phyloP scores from a whole-genome alignment of 2,888 invertebrate species.

The Coecobrya sp. region DNA sequence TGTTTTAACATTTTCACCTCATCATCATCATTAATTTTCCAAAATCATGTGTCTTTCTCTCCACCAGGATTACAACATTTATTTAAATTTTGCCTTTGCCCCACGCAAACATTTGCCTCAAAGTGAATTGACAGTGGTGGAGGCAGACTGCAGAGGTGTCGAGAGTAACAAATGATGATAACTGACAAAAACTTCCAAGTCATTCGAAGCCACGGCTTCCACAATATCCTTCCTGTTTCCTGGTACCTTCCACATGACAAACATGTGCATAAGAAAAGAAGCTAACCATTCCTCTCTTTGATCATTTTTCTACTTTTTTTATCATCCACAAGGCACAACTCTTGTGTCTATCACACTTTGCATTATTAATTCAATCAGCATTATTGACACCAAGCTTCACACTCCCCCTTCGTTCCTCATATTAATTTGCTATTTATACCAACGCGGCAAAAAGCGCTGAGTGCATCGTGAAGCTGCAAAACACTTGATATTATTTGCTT shows the following conservation, averaged over 20 bases:
- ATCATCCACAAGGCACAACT: not conserved
- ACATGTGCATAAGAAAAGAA: not conserved
- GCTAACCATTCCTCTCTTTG: not conserved
- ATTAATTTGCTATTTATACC: constrained; percentile 50
- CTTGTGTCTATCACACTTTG: constrained; percentile 29
- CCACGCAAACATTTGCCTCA: constrained; percentile 4
- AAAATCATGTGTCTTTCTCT: constrained; percentile 13
- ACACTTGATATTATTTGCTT: not conserved
- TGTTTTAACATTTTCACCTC: constrained; percentile 67
- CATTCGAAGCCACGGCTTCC: constrained; percentile 13
- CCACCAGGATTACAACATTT: constrained; percentile 58
- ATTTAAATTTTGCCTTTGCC: constrained; percentile 56
- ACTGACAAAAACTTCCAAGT: constrained; percentile 42
- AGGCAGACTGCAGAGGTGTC: not conserved
- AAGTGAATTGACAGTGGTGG: constrained; percentile 24
- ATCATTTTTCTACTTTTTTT: not conserved
- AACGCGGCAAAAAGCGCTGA: not conserved
- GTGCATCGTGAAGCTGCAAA: constrained; percentile 31
- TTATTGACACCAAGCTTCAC: constrained; percentile 67
- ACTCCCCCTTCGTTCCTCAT: constrained; percentile 63
- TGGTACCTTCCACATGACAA: constrained; percentile 3
- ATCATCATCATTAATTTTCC: constrained; percentile 34
- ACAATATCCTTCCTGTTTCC: constrained; percentile 35
- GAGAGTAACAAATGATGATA: constrained; percentile 11
- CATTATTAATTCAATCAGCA: constrained; percentile 78